Base-by-base conservation (phyloP, 2,113 vertebrate genomes). In the Bostrychus sinensis region DNA sequence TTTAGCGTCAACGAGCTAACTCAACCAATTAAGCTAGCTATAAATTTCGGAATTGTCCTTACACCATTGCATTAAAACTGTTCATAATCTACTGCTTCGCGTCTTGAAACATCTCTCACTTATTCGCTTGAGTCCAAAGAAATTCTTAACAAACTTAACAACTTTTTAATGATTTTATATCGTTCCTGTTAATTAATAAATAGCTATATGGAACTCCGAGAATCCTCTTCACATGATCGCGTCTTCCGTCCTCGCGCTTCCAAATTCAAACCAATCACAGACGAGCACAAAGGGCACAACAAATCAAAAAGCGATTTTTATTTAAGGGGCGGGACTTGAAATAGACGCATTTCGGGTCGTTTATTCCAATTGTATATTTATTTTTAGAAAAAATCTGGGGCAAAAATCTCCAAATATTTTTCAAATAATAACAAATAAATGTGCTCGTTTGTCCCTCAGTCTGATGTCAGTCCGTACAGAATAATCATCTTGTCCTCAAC, bases 401-500 rank as follows among this genome's bases (percentile, higher is more conserved):
- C 30, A 32, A 32, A 32, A 32, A 7, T 3, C 5, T 32, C n/a
- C n/a, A n/a, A n/a, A n/a, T n/a, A n/a, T n/a, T n/a, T n/a, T n/a
- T n/a, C n/a, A n/a, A n/a, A n/a, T 32, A 32, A 7, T 8, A 32
- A 32, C 5, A 32, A 32, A 32, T 32, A 32, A 32, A 32, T 32
- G 1, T 7, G 5, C 30, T 32, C 8, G 30, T 8, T 32, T 32
- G 30, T 32, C 30, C 30, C 3, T 32, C 30, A 7, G 30, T 32
- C 30, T 3, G 30, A 8, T 32, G 2, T 3, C 5, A 11, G 42
- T 22, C 42, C 4, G 5, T 91, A 89, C 93, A 93, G 90, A 97
- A 94, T 96, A 94, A 96, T 96, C 94, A 94, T 92, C 93, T 43
- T 84, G 90, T 89, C 87, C 88, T 87, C 93, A 93, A 92, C 93